Base-by-base conservation (phyloP, 2,113 vertebrate genomes). In the Anarhynchus alexandrinus region DNA sequence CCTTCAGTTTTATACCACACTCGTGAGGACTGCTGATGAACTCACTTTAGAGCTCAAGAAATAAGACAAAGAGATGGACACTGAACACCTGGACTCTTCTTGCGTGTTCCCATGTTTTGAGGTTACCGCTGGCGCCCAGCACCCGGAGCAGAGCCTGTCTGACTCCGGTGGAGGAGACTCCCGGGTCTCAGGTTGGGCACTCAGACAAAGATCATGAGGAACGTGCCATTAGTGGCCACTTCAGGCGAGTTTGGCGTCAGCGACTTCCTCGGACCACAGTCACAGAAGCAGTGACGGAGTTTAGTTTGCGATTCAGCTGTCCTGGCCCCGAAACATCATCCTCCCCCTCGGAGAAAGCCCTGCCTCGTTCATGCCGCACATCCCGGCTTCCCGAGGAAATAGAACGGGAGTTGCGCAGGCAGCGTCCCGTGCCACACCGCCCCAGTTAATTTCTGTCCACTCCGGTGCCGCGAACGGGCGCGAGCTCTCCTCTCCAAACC, bases 81-180 rank as follows among this genome's bases (percentile, higher is more conserved):
- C 34, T 4, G 11, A 13, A 7, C 45, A 15, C 49, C 58, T 34
- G 49, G 13, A 26, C 59, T 1, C 2, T 7, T 38, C 34, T 2
- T 4, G 38, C 38, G 7, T 2, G 21, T 12, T 43, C 27, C 22
- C 2, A 3, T 1, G 25, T 15, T 52, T 22, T 19, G 30, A 25
- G 82, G 82, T 11, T 6, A 30, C 5, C 2, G 11, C 43, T 22
- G 43, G 2, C 5, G 10, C 5, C 10, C n/a, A 0, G 32, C 0
- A 3, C 81, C 25, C 5, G 11, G 38, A 15, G 69, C 69, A 8
- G 47, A 45, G 82, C 61, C 61, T 23, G 6, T 25, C 61, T 29
- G 42, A 13, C 0, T 29, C 51, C 4, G 58, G 34, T 1, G 3
- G 52, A 7, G 34, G 8, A 16, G 19, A 19, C 16, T 10, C 38